Base-by-base conservation (phyloP, 2,888 invertebrate genomes). In the Lysandra bellargus region DNA sequence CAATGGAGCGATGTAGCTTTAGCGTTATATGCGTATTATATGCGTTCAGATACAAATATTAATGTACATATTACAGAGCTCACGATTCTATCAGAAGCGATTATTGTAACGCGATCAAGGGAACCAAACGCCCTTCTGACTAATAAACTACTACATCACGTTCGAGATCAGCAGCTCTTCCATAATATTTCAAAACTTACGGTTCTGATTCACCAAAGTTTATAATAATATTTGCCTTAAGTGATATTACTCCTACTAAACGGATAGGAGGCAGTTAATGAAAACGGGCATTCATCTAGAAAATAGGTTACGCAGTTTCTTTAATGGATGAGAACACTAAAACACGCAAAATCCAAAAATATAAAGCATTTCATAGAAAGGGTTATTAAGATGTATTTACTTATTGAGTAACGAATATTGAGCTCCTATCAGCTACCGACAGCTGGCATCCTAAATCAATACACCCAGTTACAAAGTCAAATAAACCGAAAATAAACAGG, bases 381-480 rank as follows among this genome's bases (percentile, higher is more conserved):
- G 69, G 30, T 33, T 69, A 37, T 69, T 69, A 69, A 5, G 64
- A 64, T 30, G 69, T 69, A 69, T 69, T 69, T 69, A 69, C 69
- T 69, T 69, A 37, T 69, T 69, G 69, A 33, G 69, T 69, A 69
- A 69, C 69, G 69, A 37, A 37, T 37, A 75, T 75, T 75, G 44
- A 75, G n/a, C 49, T 49, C 49, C 75, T 44, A 75, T 44, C 75
- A 75, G 49, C 75, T 75, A 23, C 44, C 75, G 44, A 44, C 75
- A 75, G 44, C 75, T 75, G 44, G 49, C 49, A 57, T 33, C 76
- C 76, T 76, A 76, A 76, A 33, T 57, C 76, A 76, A 76, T 76
- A 76, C 23, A 75, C 57, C 57, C 53, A 76, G 76, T 76, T 76
- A 76, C 57, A 53, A 57, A 76, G 76, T 76, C 57, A 76, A 76